Conservation (phyloP, 2,888 invertebrate genomes). For the Merodon equestris region DNA sequence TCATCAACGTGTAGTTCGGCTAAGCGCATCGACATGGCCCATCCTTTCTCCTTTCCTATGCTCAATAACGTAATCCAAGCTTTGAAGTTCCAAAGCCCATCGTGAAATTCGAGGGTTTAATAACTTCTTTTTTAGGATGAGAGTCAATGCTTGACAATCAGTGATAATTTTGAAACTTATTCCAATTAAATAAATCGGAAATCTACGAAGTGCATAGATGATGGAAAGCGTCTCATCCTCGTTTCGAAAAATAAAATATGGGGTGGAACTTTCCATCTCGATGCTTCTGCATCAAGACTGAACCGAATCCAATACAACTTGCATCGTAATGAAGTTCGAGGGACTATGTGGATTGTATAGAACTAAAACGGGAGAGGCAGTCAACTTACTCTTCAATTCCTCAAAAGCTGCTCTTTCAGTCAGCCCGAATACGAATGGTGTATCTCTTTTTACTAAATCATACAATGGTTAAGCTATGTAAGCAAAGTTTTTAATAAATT, state of each 20-base stretch:
- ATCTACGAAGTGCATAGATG: not conserved
- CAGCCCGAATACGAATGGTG: not conserved
- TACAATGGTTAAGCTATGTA: not conserved
- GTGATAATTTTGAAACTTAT: no score
- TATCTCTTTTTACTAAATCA: constrained; percentile 5
- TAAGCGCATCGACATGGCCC: not conserved
- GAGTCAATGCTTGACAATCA: not conserved
- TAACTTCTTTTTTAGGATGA: not conserved
- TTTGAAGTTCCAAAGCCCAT: no score
- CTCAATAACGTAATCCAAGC: not conserved
- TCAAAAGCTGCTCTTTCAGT: not conserved
- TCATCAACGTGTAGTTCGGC: not conserved
- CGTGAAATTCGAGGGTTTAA: no score
- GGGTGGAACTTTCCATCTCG: not conserved
- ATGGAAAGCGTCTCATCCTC: constrained; percentile 1
- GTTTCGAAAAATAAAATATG: constrained; percentile 7
- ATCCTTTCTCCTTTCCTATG: not conserved
- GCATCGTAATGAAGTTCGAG: not conserved
- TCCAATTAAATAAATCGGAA: no score
- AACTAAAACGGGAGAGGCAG: not conserved
- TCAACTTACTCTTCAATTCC: not conserved
- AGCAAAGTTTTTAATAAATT: not conserved
- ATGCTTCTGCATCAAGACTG: not conserved
- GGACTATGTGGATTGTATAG: not conserved
- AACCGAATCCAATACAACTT: not conserved